These are phyloP conservation scores for Apocheima hispidaria DNA, from an alignment of 2,888 invertebrate species.

Conservation along the genomic window DNA sequence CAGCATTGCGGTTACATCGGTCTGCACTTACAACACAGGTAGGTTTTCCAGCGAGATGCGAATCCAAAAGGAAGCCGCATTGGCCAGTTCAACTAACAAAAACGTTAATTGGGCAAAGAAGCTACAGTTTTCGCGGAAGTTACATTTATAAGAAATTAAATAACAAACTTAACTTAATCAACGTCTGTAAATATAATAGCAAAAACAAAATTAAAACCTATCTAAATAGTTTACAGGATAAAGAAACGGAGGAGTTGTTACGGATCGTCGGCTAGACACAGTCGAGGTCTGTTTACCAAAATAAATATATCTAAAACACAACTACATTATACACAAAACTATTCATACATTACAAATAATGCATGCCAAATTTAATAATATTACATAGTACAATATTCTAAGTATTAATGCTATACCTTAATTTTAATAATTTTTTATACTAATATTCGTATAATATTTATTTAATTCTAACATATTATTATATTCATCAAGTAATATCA, in stretches of 20 bases:
- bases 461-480: too few species aligned
- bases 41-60: not conserved
- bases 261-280: not conserved
- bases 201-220: not conserved
- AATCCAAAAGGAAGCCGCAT: not conserved
- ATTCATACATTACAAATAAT: too few species aligned
- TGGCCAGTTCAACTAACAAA: not conserved
- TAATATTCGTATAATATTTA: too few species aligned
- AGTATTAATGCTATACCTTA: too few species aligned
- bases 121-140: not conserved
- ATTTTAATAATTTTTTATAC: too few species aligned
- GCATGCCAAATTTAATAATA: too few species aligned
- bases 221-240: not conserved
- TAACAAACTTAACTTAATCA: not conserved
- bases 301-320: too few species aligned
- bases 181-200: not conserved
- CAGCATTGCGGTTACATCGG: not conserved
- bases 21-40: not conserved
- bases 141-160: not conserved
- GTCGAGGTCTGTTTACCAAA: too few species aligned
- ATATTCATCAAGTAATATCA: too few species aligned
- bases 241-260: not conserved
- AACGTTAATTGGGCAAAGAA: too few species aligned
- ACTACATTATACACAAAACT: too few species aligned
- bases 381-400: too few species aligned